phyloP scores from a whole-genome alignment of 53 echinoderm and acorn worm genomes.

The Actinopyga echinites region DNA sequence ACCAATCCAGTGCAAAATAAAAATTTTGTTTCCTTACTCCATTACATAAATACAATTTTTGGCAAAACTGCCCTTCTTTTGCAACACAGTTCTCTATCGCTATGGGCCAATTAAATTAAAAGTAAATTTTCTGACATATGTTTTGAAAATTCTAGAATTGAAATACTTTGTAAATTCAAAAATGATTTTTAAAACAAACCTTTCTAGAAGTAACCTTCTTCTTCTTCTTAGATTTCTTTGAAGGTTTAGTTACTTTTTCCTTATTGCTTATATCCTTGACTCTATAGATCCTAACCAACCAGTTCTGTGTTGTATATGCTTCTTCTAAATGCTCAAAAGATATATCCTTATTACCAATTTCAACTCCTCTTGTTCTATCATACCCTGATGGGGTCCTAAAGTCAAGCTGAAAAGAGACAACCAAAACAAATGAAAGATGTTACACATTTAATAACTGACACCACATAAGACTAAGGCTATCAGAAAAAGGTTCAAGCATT shows the following conservation, averaged over 20 bases:
- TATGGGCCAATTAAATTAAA: too few relatives aligned
- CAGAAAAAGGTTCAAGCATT: too few relatives aligned
- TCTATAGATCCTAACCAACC: slow-evolving; percentile 91
- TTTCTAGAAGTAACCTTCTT: slow-evolving; percentile 78
- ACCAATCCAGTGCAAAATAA: too few relatives aligned
- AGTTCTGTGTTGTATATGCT: slow-evolving; percentile 92
- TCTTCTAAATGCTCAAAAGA: slow-evolving; percentile 89
- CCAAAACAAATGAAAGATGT: too few relatives aligned
- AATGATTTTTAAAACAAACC: slow-evolving; percentile 20
- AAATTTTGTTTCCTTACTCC: too few relatives aligned
- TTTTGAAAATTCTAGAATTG: too few relatives aligned
- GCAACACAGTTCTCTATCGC: too few relatives aligned
- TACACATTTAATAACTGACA: not conserved
- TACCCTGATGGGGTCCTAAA: slow-evolving; percentile 91
- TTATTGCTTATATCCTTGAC: slow-evolving; percentile 81
- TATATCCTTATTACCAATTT: slow-evolving; percentile 98
- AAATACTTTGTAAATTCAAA: too few relatives aligned
- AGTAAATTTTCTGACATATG: too few relatives aligned
- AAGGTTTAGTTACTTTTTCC: slow-evolving; percentile 21
- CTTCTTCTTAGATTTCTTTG: slow-evolving; percentile 51
- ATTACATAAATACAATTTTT: too few relatives aligned
- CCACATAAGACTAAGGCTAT: too few relatives aligned
- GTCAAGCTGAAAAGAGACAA: slow-evolving; percentile 66
- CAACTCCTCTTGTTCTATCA: slow-evolving; percentile 91
- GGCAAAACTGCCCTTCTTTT: too few relatives aligned